Percentiles rank a stretch among this genome's conserved stretches.
Evolutionary conservation across 2,888 invertebrate genomes (phyloP).

Genomic region (Polietes domitor): DNA sequence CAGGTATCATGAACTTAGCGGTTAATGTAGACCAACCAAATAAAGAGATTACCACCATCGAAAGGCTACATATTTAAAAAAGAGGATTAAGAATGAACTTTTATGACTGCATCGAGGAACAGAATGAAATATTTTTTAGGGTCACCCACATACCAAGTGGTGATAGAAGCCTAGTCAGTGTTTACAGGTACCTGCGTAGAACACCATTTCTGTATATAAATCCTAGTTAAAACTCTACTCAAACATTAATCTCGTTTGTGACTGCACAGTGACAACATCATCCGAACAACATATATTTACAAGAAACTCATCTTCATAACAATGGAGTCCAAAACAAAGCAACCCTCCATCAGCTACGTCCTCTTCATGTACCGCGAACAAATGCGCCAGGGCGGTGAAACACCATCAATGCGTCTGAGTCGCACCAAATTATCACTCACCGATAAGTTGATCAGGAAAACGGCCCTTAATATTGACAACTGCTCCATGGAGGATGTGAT

Average conservation of each 20-base stretch:
- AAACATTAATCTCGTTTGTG: constrained; percentile 71
- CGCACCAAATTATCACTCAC: constrained; percentile 73
- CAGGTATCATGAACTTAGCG: too few relatives aligned
- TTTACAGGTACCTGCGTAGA: too few relatives aligned
- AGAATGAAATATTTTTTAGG: too few relatives aligned
- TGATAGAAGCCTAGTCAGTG: too few relatives aligned
- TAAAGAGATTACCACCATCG: too few relatives aligned
- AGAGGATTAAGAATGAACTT: too few relatives aligned
- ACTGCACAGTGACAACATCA: constrained; percentile 65
- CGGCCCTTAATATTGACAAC: constrained; percentile 70
- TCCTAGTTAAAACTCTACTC: too few relatives aligned
- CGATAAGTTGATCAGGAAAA: constrained; percentile 71
- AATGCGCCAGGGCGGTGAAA: constrained; percentile 63
- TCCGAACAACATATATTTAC: neutral
- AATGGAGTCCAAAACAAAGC: constrained; percentile 39
- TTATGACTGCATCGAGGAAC: too few relatives aligned
- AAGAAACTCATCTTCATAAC: neutral
- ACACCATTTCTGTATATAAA: too few relatives aligned
- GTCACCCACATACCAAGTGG: too few relatives aligned
- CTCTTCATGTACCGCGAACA: constrained; percentile 74
- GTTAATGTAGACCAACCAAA: too few relatives aligned
- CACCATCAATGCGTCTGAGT: constrained; percentile 66
- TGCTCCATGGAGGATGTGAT: constrained; percentile 73
- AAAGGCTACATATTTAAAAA: too few relatives aligned
- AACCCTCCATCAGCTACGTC: constrained; percentile 71